Base-by-base conservation (phyloP, 2,888 invertebrate genomes). In the Drosophila macrothrix region DNA sequence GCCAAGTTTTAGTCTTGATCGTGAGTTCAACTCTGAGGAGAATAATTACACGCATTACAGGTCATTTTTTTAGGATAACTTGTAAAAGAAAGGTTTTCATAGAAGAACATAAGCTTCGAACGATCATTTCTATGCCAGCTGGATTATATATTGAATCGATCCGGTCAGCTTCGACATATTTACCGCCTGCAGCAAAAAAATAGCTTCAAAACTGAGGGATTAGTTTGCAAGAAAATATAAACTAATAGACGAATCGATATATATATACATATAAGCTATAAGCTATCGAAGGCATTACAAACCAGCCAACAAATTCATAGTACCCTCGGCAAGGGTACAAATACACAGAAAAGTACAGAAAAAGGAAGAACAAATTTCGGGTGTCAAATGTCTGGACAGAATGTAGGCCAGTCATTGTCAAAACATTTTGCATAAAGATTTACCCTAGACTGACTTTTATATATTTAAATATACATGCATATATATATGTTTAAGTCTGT, bases 351-450 rank as follows among this genome's bases (percentile, higher is more conserved):
- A 52, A 56, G 19, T 19, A 31, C 53, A 43, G 25, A 37, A 22
- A 65, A 59, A 39, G 39, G 56, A 52, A 41, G 33, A 25, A 52
- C 22, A 54, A 35, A 67, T 43, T 61, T 65, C 41, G 60, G 59
- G 67, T 71, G 78, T 80, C 80, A 74, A 80, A 78, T 77, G 83
- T 83, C 85, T 77, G 70, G 61, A 60, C 67, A 64, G 67, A 83
- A 87, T 84, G 84, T 83, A 81, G 83, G 65, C 71, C 73, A 79
- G 33, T 29, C 50, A 41, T 31, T 71, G 73, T 31, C 78, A 80
- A 76, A 59, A 65, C 55, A 75, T 73, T 81, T 82, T 66, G 83
- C 80, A 80, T 74, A 78, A 82, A 80, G 83, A 85, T 80, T 83
- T 71, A 50, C 49, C 54, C 66, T 60, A 55, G 52, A 37, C 58